Conservation (phyloP, 2,888 invertebrate genomes). For the Pseudoips prasinana region DNA sequence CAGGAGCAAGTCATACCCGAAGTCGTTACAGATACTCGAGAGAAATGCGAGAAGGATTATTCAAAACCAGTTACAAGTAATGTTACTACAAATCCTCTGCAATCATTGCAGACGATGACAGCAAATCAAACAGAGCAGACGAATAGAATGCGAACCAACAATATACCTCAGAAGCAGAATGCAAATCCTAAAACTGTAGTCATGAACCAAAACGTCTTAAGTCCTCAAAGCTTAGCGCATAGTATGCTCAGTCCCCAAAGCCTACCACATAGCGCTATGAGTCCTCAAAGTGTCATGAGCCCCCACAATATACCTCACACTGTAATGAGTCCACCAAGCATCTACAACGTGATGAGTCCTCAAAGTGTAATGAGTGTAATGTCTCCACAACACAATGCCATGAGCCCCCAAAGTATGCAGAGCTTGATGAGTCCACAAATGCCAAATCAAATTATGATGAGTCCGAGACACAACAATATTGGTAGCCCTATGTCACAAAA, state of each 20-base stretch:
- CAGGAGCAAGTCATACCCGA: slow-evolving; percentile 73
- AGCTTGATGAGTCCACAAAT: slow-evolving; percentile 74
- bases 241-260: slow-evolving; percentile 75
- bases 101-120: slow-evolving; percentile 70
- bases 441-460: slow-evolving; percentile 75
- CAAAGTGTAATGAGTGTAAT: slow-evolving; percentile 77
- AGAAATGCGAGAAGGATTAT: slow-evolving; percentile 59
- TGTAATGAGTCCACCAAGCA: slow-evolving; percentile 72
- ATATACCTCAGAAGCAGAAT: slow-evolving; percentile 63
- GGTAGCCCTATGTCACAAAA: slow-evolving; percentile 68
- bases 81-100: slow-evolving; percentile 55
- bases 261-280: slow-evolving; percentile 72
- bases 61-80: slow-evolving; percentile 50
- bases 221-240: slow-evolving; percentile 66
- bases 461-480: slow-evolving; percentile 64
- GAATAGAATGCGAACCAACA: slow-evolving; percentile 59
- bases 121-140: slow-evolving; percentile 68
- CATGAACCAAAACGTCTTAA: slow-evolving; percentile 67
- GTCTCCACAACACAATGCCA: slow-evolving; percentile 73
- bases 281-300: slow-evolving; percentile 72
- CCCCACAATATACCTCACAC: slow-evolving; percentile 61
- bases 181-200: slow-evolving; percentile 62
- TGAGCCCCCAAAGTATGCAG: slow-evolving; percentile 76
- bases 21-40: slow-evolving; percentile 36
- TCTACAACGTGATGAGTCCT: slow-evolving; percentile 74